A percentile compares a stretch with the other conserved stretches of the same genome.
phyloP scores from a whole-genome alignment of 2,113 vertebrate species.

The Myotis brandtii region DNA sequence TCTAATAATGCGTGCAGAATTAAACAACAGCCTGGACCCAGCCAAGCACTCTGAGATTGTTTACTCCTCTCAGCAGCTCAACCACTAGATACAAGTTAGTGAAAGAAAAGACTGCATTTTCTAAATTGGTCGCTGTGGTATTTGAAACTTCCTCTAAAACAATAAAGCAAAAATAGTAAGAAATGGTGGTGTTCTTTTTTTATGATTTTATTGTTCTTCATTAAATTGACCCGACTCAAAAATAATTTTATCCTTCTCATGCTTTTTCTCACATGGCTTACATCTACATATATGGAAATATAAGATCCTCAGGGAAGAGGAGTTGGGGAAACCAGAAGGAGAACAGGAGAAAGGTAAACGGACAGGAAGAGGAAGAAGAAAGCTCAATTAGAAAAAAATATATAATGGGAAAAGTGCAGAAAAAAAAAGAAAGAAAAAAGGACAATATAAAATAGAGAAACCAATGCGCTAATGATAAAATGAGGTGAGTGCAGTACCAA shows the following conservation, averaged over 20 bases:
- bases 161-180: not conserved
- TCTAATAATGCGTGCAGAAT: not conserved
- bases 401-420: not conserved
- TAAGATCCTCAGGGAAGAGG: not conserved
- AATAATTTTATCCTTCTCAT: not conserved
- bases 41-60: not conserved
- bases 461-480: not conserved
- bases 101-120: not conserved
- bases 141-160: not conserved
- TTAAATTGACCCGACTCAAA: not conserved
- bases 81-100: not conserved
- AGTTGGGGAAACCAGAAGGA: not conserved
- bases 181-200: not conserved
- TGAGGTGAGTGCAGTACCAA: not conserved
- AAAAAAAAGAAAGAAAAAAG: not conserved
- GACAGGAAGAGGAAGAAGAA: not conserved
- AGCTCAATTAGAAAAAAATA: not conserved
- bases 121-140: not conserved
- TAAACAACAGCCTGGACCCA: not conserved
- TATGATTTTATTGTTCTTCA: not conserved
- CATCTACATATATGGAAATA: not conserved
- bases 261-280: not conserved
- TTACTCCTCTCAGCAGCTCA: not conserved
- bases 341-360: not conserved
- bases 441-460: not conserved